Evolutionary conservation across 2,888 invertebrate genomes (phyloP), one percentile per base, ranked within the genome.

Genomic region (Lordiphosa andalusiaca): DNA sequence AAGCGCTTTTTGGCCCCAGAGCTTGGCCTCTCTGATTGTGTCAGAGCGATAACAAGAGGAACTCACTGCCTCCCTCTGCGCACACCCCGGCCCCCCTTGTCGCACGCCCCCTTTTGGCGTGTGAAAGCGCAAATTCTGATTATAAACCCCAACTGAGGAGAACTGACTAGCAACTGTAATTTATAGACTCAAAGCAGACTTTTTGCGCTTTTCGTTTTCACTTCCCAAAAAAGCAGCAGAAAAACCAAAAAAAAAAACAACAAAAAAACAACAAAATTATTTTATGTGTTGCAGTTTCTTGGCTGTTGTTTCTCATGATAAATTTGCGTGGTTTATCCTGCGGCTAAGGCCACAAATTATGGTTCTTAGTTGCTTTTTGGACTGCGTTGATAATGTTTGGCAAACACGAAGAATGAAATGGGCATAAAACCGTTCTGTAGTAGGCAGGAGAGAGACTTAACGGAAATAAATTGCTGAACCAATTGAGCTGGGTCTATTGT

Each of bases 111-210:
- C 52, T 52, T 40, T 59, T 73, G 75, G 78, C 83, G 77, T 77
- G 77, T 83, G 77, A 77, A 82, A 77, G 83, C 77, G 70, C 80
- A 65, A 72, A 77, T 76, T 83, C 83, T 77, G 83, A 75, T 75
- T 75, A 83, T 68, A 83, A 78, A 60, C 58, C 75, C 63, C 60
- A 60, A 56, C 61, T 58, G 56, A 59, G 44, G 33, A 49, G 54
- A 65, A 66, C 66, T 64, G 64, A 64, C 69, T 67, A 74, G 72
- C 64, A 56, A 61, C 69, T 63, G 68, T 77, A 80, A 77, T 77
- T 77, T 77, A 77, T 77, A 75, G 83, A 82, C 77, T 75, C 44
- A 44, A 49, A 52, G 36, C 16, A 13, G 23, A 25, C 53, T 52
- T 46, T 19, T 42, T 10, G 48, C 42, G 52, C 48, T 73, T 81